Conservation (phyloP, 2,797 vertebrate species). For the Neostethus bicornis region DNA sequence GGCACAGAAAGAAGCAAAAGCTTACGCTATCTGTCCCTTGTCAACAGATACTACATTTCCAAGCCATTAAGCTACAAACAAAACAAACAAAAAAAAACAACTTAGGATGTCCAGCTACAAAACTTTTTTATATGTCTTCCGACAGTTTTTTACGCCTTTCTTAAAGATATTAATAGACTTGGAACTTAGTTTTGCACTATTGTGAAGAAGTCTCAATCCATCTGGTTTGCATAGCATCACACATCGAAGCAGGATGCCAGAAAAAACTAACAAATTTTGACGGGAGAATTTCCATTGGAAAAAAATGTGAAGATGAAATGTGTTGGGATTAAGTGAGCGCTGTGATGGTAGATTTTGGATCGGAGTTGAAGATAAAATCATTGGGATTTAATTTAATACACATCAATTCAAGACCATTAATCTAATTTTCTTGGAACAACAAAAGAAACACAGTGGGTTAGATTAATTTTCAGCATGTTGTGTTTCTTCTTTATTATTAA, state of each 20-base stretch:
- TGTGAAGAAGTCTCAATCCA: slow-evolving; percentile 57
- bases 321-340: slow-evolving; percentile 58
- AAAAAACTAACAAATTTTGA: slow-evolving; percentile 66
- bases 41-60: too few relatives aligned
- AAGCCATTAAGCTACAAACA: too few relatives aligned
- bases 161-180: too few relatives aligned
- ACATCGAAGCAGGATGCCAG: slow-evolving; percentile 62
- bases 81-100: too few relatives aligned
- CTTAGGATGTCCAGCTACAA: too few relatives aligned
- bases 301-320: slow-evolving; percentile 52
- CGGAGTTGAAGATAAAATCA: slow-evolving; percentile 26
- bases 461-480: not conserved
- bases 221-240: slow-evolving; percentile 78
- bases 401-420: slow-evolving; percentile 13
- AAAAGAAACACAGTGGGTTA: slow-evolving; percentile 1
- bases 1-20: too few relatives aligned
- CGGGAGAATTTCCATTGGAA: slow-evolving; percentile 40
- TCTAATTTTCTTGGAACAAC: slow-evolving; percentile 31
- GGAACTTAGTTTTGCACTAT: too few relatives aligned
- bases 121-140: too few relatives aligned
- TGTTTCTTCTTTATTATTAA: not conserved
- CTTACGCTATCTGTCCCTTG: too few relatives aligned
- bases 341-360: slow-evolving; percentile 38
- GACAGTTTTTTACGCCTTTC: too few relatives aligned
- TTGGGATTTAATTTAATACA: slow-evolving; percentile 31